Evolutionary conservation across 2,888 invertebrate species (phyloP), one percentile per base, ranked within the genome.

Genomic region (Trissolcus brochymenae): DNA sequence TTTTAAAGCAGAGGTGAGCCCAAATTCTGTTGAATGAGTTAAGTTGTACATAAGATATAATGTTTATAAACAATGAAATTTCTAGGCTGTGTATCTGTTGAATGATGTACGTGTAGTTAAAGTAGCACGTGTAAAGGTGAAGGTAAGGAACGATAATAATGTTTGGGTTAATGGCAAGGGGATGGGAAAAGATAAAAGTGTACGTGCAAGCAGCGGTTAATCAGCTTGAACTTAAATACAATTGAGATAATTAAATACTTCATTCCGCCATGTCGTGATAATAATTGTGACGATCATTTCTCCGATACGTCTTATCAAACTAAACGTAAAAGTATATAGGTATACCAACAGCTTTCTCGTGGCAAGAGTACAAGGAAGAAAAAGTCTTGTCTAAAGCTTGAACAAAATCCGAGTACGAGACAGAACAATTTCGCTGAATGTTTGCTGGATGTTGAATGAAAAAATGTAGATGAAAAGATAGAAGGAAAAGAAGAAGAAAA

Each of bases 171-270:
- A 68, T 59, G 55, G 29, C 40, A 64, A 54, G 61, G 64, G 59
- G 66, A 59, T 50, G 61, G 50, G 21, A 14, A 40, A 6, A 56
- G 67, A 74, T 67, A 74, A 61, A 50, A 9, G 35, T 9, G 9
- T 35, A 35, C 57, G 61, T 56, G 55, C 56, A 61, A 19, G 55
- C 35, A 11, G 35, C n/a, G 41, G 59, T 66, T 73, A 66, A 66
- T 51, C 51, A 62, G 57, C 21, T 57, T 57, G 50, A 57, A 75
- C 59, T 64, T 21, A 54, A 75, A 75, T 65, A 75, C 49, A 62
- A 67, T 59, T 75, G 59, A 65, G 75, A 70, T 76, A 70, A 76
- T 76, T 70, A 55, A 76, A 74, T 74, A 65, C 64, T 68, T 54
- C 65, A 70, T 64, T 59, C 51, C 41, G 57, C 59, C 67, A 60